Evolutionary conservation across 2,888 invertebrate genomes (phyloP).

Genomic region (Auanema sp.): DNA sequence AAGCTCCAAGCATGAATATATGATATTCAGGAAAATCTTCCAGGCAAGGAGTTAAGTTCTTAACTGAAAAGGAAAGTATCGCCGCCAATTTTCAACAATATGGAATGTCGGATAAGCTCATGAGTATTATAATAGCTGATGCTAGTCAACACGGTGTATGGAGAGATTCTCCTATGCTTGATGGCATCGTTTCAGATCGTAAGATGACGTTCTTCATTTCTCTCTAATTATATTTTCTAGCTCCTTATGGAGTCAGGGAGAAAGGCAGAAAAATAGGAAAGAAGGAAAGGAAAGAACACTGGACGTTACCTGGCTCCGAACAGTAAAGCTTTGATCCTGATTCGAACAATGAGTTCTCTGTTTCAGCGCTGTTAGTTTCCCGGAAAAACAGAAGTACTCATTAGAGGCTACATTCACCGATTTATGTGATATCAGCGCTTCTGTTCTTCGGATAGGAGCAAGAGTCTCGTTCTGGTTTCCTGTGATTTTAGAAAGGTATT

Average conservation of each 20-base stretch:
- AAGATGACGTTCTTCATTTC: slow-evolving; percentile 12
- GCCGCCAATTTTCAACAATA: slow-evolving; percentile 86
- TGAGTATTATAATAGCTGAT: slow-evolving; percentile 89
- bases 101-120: slow-evolving; percentile 71
- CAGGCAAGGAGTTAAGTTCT: slow-evolving; percentile 68
- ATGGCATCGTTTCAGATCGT: slow-evolving; percentile 91
- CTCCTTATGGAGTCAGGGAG: slow-evolving; percentile 96
- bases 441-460: slow-evolving; percentile 77
- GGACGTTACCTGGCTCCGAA: slow-evolving; percentile 45
- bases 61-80: slow-evolving; percentile 79
- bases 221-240: slow-evolving; percentile 68
- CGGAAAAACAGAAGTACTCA: slow-evolving; percentile 78
- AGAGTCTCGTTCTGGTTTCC: slow-evolving; percentile 95
- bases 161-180: slow-evolving; percentile 77
- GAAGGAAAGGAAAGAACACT: slow-evolving; percentile 46
- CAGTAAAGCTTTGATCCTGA: slow-evolving; percentile 16
- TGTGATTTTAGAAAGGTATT: slow-evolving; percentile 75
- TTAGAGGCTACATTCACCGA: slow-evolving; percentile 73
- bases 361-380: slow-evolving; percentile 63
- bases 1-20: too few relatives aligned
- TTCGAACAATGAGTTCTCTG: neutral
- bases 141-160: slow-evolving; percentile 76
- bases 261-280: slow-evolving; percentile 81
- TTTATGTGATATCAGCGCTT: slow-evolving; percentile 80
- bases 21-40: slow-evolving; percentile 67